Base-by-base conservation (phyloP, 2,888 invertebrate genomes). In the Rhaphigaster nebulosa region DNA sequence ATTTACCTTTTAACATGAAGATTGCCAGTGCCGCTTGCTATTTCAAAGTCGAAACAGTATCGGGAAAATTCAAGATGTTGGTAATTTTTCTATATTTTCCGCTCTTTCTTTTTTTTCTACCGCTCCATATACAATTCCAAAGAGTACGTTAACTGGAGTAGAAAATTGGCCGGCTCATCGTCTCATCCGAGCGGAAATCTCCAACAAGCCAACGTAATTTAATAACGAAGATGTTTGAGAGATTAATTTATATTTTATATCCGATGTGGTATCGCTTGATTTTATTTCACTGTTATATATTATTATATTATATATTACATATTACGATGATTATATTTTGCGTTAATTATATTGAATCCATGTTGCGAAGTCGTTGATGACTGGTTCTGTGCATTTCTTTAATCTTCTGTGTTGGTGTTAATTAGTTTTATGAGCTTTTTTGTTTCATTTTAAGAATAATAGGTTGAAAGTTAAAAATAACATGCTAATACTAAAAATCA, bases 141-240 rank as follows among this genome's bases (percentile, higher is more conserved):
- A 29, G 65, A 65, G 65, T 29, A 65, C 65, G 65, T 29, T 26
- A 65, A 18, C 65, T 65, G 65, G 18, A 15, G 65, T 65, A 65
- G 65, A 65, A 65, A 65, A 65, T n/a, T 29, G 18, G 29, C 29
- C 29, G 4, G 65, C 29, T 65, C 65, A 29, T 65, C 29, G 65
- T 18, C 29, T 65, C 29, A 29, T 18, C 29, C 29, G 18, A 29
- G 65, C 29, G 65, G 65, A 65, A 65, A 65, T 65, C 65, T 65
- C 65, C 65, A 29, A 29, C 65, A 29, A 65, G 65, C 18, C 29
- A 65, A 65, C 65, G 15, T 65, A 65, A 65, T 65, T 65, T 65
- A 65, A 65, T 65, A 29, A 65, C 65, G 29, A 65, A 65, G 29
- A 65, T 65, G 65, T 65, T 65, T 65, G 65, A 65, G 65, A 29